phyloP scores from a whole-genome alignment of 1,140 invertebrate genomes.

The Pogonognathellus flavescens region DNA sequence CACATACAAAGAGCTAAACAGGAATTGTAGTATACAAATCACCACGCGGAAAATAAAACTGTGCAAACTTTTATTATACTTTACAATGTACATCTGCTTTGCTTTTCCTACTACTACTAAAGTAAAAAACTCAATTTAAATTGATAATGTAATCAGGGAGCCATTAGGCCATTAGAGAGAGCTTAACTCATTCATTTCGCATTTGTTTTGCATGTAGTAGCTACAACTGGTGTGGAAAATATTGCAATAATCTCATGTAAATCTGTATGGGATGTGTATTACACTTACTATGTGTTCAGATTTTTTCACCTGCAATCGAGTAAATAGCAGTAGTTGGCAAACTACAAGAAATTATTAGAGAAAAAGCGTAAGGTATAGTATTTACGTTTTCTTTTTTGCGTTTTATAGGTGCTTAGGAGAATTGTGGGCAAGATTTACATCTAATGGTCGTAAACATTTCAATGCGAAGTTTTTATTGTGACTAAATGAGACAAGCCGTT shows the following conservation, averaged over 20 bases:
- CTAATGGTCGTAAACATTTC: constrained; percentile 43
- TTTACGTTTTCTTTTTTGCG: neutral
- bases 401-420: neutral
- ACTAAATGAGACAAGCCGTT: constrained; percentile 48
- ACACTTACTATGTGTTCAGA: neutral
- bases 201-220: neutral
- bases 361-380: neutral
- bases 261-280: neutral
- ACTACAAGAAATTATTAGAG: neutral
- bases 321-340: neutral
- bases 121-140: constrained; percentile 40
- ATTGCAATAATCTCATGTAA: neutral
- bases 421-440: constrained; percentile 23
- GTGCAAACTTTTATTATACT: neutral
- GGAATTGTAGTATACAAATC: no score
- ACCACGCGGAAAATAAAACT: no score
- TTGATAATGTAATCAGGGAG: constrained; percentile 46
- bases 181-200: neutral
- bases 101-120: no score
- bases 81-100: neutral
- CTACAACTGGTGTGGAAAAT: no score
- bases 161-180: constrained; percentile 29
- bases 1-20: no score
- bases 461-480: constrained; percentile 42
- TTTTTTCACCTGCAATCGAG: no score